Evolutionary conservation across 2,113 vertebrate genomes (phyloP).

Genomic region (Hymenochirus boettgeri): DNA sequence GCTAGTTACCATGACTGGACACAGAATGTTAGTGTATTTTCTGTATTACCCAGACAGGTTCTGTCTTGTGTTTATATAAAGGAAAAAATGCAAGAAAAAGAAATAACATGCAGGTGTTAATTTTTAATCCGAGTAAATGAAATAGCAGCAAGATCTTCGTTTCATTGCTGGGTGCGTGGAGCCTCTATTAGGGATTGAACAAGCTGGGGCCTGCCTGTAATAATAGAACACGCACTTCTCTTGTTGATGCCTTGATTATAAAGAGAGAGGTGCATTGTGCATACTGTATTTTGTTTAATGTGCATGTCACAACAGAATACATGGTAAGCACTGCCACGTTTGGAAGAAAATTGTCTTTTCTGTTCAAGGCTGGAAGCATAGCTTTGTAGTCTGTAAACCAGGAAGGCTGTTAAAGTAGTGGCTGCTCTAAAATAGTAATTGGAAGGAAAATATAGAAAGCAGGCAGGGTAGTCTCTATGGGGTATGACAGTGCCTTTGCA

Average conservation of each 20-base stretch:
- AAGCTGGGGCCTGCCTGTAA: constrained; percentile 30
- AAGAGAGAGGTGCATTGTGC: constrained; percentile 1
- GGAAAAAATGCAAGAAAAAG: neutral
- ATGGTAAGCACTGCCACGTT: constrained; percentile 6
- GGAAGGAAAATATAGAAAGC: constrained; percentile 12
- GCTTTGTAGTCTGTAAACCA: constrained; percentile 4
- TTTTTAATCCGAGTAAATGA: constrained; percentile 25
- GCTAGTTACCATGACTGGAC: neutral
- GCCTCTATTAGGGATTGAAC: constrained; percentile 18
- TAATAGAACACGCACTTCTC: constrained; percentile 19
- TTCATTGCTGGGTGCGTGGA: neutral
- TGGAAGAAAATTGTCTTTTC: constrained; percentile 24
- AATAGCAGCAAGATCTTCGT: constrained; percentile 8
- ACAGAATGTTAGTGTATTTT: neutral
- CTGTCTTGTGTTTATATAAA: constrained; percentile 11
- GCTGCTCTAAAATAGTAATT: constrained; percentile 27
- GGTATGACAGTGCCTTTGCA: constrained; percentile 18
- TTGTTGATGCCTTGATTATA: constrained; percentile 26
- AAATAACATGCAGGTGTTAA: constrained; percentile 1
- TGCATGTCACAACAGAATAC: constrained; percentile 30
- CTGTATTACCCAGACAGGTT: neutral
- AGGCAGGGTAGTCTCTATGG: constrained; percentile 21
- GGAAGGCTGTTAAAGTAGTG: constrained; percentile 11
- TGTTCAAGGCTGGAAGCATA: neutral
- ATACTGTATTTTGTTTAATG: constrained; percentile 21